Base-by-base conservation (phyloP, 92 coral and sea anemone genomes). In the Desmophyllum pertusum region DNA sequence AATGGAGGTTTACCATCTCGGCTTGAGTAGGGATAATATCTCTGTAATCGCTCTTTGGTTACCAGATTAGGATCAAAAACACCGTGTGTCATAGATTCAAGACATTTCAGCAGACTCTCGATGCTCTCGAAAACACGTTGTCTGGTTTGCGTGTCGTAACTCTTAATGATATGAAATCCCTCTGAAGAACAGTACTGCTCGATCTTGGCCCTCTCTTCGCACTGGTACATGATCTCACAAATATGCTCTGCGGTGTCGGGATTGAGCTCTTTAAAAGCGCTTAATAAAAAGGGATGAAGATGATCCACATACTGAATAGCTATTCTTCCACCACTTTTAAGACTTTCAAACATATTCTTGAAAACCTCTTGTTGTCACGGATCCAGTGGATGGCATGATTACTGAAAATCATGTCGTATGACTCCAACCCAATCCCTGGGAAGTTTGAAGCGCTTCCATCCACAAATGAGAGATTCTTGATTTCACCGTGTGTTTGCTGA, bases 391-490 rank as follows among this genome's bases (percentile, higher is more conserved):
- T 11, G 23, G 37, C 84, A 30, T 39, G 36, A 36, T 27, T 31
- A n/a, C 76, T 23, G 25, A 80, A 65, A 25, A 59, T 53, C 10
- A 65, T 41, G 59, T 80, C 77, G 48, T 61, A 80, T 1, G 40
- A 61, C 27, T 40, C 84, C 29, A 11, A 73, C 0, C 78, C 84
- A 39, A 61, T 73, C 46, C 77, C 84, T n/a, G 84, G 84, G 35
- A 80, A 80, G 37, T 59, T 59, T 59, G 65, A 59, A 59, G 65
- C 65, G 65, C 65, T 59, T 8, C 65, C 65, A 25, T 36, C 67
- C 42, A 82, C 88, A 36, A 84, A 6, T 8, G 65, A 59, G 17
- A 59, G 65, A 59, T 59, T 59, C 65, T 59, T 59, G 35, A 59
- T 29, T 6, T 25, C 65, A 59, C 35, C 17, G 65, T 25, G 31